These are phyloP conservation scores for Leptatherina wallacei DNA, from an alignment of 2,797 vertebrate species.

Conservation along the genomic window DNA sequence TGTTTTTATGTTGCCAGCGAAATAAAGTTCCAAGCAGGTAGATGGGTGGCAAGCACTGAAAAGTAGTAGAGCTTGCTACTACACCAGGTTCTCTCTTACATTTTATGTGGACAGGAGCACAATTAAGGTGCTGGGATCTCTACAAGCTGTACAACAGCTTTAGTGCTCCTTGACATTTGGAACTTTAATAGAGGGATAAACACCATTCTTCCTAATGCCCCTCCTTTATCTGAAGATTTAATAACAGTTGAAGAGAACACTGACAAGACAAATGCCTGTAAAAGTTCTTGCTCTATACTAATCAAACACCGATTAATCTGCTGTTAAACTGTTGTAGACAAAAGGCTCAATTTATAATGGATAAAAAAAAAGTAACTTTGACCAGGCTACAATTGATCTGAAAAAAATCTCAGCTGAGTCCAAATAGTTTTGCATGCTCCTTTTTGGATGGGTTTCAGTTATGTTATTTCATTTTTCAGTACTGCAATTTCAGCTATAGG, in stretches of 20 bases:
- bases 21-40: conserved; percentile 10
- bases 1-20: conserved; percentile 22
- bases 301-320: background rate
- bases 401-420: too few relatives aligned
- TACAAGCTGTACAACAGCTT: conserved; percentile 3
- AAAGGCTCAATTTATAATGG: too few relatives aligned
- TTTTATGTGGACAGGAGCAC: conserved; percentile 4
- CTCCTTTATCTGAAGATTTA: conserved; percentile 1
- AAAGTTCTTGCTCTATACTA: background rate
- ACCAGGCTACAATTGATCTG: too few relatives aligned
- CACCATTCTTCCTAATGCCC: background rate
- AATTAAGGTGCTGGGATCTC: conserved; percentile 11
- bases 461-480: too few relatives aligned
- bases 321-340: too few relatives aligned
- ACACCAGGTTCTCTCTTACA: background rate
- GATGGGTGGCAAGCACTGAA: conserved; percentile 17
- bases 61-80: conserved; percentile 26
- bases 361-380: too few relatives aligned
- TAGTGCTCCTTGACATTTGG: conserved; percentile 1
- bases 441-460: too few relatives aligned
- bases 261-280: background rate
- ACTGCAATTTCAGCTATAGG: too few relatives aligned
- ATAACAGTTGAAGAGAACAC: background rate
- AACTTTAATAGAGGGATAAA: background rate
- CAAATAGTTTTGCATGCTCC: too few relatives aligned